Evolutionary conservation across 2,113 vertebrate genomes (phyloP).

Genomic region (Rhynchomys soricoides): DNA sequence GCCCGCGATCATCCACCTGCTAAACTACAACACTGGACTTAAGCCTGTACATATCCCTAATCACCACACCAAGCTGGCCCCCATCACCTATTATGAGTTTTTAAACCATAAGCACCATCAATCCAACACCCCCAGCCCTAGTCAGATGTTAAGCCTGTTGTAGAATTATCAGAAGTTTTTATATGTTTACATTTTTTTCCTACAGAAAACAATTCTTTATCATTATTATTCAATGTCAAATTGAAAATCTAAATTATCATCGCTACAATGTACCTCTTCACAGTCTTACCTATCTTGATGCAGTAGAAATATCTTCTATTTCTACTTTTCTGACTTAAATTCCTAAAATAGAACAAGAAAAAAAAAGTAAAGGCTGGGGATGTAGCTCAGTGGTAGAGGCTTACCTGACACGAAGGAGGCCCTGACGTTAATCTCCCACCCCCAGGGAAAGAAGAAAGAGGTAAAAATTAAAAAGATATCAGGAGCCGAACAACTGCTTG

Average conservation of each 20-base stretch:
- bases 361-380: neutral
- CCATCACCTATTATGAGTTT: neutral
- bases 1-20: neutral
- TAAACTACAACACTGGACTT: neutral
- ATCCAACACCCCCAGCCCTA: neutral
- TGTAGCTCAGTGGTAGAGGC: neutral
- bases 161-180: neutral
- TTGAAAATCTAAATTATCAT: neutral
- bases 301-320: neutral
- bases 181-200: neutral
- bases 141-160: neutral
- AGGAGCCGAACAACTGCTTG: neutral
- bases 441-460: neutral
- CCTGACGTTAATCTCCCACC: neutral
- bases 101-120: neutral
- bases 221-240: slow-evolving; percentile 5
- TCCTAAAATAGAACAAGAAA: neutral
- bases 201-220: neutral
- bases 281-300: neutral
- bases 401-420: neutral
- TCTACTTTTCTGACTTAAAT: neutral
- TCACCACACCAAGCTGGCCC: neutral
- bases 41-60: neutral
- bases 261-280: neutral
- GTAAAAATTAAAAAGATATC: neutral